A percentile compares a stretch with the other conserved stretches of the same genome.
Conservation (phyloP, 2,888 invertebrate species). For the Dromius quadrimaculatus region DNA sequence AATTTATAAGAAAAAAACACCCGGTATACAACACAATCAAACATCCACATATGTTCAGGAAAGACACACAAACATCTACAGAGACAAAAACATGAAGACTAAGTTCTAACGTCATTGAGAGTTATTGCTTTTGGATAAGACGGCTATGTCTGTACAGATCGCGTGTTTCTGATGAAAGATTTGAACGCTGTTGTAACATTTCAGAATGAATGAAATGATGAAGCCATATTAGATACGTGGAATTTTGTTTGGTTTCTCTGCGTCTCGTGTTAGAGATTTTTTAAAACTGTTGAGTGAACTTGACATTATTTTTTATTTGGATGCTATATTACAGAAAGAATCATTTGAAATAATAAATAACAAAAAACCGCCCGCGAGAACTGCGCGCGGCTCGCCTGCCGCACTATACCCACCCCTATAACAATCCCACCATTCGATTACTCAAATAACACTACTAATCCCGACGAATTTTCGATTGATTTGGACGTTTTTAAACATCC, state of each 20-base stretch:
- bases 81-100: conserved; percentile 15
- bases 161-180: conserved; percentile 32
- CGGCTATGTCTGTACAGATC: conserved; percentile 31
- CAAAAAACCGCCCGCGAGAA: no score
- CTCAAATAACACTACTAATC: no score
- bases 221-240: background rate
- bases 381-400: no score
- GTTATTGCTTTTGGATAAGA: conserved; percentile 48
- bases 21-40: conserved; percentile 30
- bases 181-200: conserved; percentile 20
- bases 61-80: conserved; percentile 7
- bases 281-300: no score
- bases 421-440: no score
- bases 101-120: conserved; percentile 45
- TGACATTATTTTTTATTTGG: no score
- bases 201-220: conserved; percentile 25
- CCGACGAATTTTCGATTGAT: no score
- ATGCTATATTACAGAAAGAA: no score
- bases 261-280: no score
- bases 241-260: background rate
- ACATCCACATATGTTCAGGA: conserved; percentile 8
- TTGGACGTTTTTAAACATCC: no score
- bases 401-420: no score
- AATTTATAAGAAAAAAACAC: conserved; percentile 24
- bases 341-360: no score